Conservation (phyloP, 2,888 invertebrate species). For the Tetragonisca angustula region DNA sequence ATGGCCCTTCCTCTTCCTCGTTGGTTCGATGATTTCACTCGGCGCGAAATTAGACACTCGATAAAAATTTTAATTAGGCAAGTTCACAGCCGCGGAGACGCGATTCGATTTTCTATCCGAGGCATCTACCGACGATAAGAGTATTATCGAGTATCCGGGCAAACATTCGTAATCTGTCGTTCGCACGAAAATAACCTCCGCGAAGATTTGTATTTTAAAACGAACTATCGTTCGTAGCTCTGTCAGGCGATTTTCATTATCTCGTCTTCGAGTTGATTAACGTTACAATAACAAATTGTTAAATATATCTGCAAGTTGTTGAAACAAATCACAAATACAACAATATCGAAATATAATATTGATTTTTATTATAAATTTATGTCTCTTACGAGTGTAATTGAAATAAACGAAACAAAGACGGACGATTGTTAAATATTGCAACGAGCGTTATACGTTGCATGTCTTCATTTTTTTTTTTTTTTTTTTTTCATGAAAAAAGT, state of each 20-base stretch:
- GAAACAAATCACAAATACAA: too few species aligned
- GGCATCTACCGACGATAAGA: neutral
- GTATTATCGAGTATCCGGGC: neutral
- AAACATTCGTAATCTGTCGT: neutral
- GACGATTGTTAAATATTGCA: too few species aligned
- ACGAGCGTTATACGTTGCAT: too few species aligned
- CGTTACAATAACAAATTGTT: too few species aligned
- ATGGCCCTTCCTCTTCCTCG: neutral
- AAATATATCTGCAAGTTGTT: neutral
- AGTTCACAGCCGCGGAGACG: neutral
- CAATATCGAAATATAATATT: too few species aligned
- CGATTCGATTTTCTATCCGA: neutral
- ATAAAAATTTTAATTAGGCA: constrained; percentile 35
- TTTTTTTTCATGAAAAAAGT: too few species aligned
- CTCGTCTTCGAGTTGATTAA: neutral
- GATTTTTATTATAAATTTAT: too few species aligned
- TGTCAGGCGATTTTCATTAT: neutral
- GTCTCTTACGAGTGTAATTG: too few species aligned
- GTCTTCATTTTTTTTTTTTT: too few species aligned
- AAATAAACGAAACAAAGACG: too few species aligned
- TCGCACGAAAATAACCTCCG: neutral
- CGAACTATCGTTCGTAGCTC: neutral
- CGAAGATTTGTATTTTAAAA: neutral
- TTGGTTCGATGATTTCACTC: neutral
- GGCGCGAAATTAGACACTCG: constrained; percentile 14